Base-by-base conservation (phyloP, 2,113 vertebrate genomes). In the Phaetusa simplex region DNA sequence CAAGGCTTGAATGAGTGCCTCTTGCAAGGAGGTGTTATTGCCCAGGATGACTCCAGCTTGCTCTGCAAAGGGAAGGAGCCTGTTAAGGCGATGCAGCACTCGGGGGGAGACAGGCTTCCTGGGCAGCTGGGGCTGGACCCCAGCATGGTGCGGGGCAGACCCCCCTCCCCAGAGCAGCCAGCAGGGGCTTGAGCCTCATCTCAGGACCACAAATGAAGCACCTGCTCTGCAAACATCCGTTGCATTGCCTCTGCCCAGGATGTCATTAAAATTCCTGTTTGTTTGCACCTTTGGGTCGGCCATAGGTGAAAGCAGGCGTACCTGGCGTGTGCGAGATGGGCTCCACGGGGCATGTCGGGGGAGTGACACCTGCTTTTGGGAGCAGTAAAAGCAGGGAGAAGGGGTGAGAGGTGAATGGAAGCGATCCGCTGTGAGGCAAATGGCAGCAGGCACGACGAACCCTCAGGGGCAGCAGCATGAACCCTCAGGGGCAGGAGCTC, bases 261-360 rank as follows among this genome's bases (percentile, higher is more conserved):
- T 66, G 29, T 66, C 49, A 4, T 30, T 30, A 40, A 38, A 72
- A 7, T 2, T 10, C 15, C 23, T 36, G 14, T 8, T 70, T 23
- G n/a, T 43, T 47, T 49, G 53, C 24, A 18, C n/a, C 45, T 70
- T 86, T 59, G 76, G 34, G 67, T 70, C 11, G 23, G 34, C 40
- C 34, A 0, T 22, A 2, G 0, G 0, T 40, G 42, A 23, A 80
- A 62, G 26, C 2, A 1, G 29, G 40, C 42, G 27, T 62, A 58
- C 11, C 59, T 58, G 55, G 29, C 0, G 0, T 6, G 2, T 1
- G 2, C 2, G 5, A 73, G 38, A 19, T 55, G 42, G 5, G 4
- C 74, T 92, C 42, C 64, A 15, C 1, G 5, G 73, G 64, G 26
- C 45, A n/a, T 2, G 58, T 30, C 69, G 83, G 45, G 29, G 34